phyloP scores from a whole-genome alignment of 2,113 vertebrate species.

The Alethe castanea region DNA sequence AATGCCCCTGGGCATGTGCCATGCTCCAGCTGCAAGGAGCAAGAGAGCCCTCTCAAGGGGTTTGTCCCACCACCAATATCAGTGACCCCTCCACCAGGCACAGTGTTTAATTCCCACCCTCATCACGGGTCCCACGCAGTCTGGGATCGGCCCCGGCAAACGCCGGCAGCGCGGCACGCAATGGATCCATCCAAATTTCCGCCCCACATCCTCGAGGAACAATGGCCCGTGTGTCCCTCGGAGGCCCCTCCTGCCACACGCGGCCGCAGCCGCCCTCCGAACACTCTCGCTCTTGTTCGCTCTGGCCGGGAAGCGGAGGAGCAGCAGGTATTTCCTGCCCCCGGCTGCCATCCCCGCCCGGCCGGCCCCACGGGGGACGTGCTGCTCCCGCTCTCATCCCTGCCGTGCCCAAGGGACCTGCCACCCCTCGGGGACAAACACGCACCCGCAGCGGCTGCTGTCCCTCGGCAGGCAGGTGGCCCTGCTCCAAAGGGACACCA shows the following conservation, averaged over 20 bases:
- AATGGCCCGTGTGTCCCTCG: conserved; percentile 41
- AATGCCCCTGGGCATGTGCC: not conserved
- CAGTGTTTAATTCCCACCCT: not conserved
- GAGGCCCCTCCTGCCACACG: conserved; percentile 36
- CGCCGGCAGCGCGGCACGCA: not conserved
- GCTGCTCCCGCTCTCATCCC: not conserved
- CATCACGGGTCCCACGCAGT: not conserved
- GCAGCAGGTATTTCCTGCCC: conserved; percentile 63
- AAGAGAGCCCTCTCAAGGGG: not conserved
- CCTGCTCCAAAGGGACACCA: not conserved
- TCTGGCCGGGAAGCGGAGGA: not conserved
- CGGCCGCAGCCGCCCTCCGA: not conserved
- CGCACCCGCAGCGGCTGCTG: not conserved
- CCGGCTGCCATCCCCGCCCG: not conserved
- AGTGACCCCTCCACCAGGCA: no score
- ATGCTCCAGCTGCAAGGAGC: not conserved
- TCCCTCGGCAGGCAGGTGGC: not conserved
- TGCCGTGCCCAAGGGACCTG: not conserved
- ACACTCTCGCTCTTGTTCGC: conserved; percentile 43
- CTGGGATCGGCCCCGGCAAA: not conserved
- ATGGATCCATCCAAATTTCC: not conserved
- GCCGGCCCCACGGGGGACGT: not conserved
- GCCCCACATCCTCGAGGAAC: not conserved
- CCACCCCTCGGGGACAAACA: not conserved
- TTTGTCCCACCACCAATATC: not conserved